Percentiles rank a stretch among this genome's conserved stretches.
Evolutionary conservation across 2,113 vertebrate species (phyloP).

Genomic region (Rhinolophus sinicus): DNA sequence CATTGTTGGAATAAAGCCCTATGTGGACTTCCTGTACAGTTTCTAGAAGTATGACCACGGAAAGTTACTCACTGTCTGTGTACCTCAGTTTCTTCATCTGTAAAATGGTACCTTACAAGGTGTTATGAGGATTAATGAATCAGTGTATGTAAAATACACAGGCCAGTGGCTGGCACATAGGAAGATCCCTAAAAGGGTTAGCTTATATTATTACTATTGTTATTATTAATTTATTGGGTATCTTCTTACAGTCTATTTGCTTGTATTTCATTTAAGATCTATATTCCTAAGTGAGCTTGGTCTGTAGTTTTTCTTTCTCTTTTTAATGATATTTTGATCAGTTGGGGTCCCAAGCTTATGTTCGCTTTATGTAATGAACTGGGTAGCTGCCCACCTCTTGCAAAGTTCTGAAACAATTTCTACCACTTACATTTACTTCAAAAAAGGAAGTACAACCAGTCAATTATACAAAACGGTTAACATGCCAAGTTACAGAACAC

Average conservation of each 20-base stretch:
- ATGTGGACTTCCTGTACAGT: not conserved
- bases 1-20: not conserved
- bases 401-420: constrained; percentile 58
- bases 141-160: not conserved
- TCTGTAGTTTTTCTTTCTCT: not conserved
- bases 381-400: constrained; percentile 30
- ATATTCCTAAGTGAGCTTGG: not conserved
- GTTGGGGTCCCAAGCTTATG: not conserved
- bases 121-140: not conserved
- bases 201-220: not conserved
- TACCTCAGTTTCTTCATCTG: not conserved
- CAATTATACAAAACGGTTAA: constrained; percentile 22
- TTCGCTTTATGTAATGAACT: constrained; percentile 35
- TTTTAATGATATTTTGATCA: not conserved
- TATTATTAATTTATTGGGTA: not conserved
- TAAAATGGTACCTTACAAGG: not conserved
- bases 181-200: not conserved
- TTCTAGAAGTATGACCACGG: not conserved
- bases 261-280: not conserved
- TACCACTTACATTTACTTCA: constrained; percentile 42
- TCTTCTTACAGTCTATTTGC: not conserved
- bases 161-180: not conserved
- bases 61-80: not conserved
- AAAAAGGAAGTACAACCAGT: constrained; percentile 41
- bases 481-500: constrained; percentile 49